Evolutionary conservation across 2,113 vertebrate species (phyloP).

Genomic region (Paratilapia polleni): DNA sequence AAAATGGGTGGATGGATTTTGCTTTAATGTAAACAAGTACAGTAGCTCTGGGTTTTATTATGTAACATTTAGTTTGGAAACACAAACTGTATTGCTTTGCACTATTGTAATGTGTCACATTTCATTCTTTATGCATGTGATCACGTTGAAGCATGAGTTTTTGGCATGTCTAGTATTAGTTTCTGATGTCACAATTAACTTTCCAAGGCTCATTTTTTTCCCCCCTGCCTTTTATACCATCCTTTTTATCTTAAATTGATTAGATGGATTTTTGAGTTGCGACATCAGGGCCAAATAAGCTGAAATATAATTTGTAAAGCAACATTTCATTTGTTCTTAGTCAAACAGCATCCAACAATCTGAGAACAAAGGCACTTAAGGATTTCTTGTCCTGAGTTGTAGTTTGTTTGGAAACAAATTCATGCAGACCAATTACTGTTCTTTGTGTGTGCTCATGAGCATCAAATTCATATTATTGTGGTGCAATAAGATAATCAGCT

Average conservation of each 20-base stretch:
- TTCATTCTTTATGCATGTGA: not conserved
- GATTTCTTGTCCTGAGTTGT: not conserved
- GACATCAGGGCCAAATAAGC: not conserved
- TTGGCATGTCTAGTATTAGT: not conserved
- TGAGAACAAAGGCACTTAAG: not conserved
- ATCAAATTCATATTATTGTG: constrained; percentile 6
- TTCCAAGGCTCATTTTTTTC: not conserved
- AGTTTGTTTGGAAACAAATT: constrained; percentile 18
- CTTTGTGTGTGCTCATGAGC: constrained; percentile 17
- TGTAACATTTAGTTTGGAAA: not conserved
- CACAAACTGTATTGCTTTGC: not conserved
- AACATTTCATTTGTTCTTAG: not conserved
- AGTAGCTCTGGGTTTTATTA: not conserved
- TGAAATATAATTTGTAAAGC: not conserved
- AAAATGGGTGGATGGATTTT: not conserved
- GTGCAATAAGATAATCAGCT: constrained; percentile 29
- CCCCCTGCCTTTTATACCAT: no score
- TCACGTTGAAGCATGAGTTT: not conserved
- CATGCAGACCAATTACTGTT: not conserved
- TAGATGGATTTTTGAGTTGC: not conserved
- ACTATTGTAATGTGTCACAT: not conserved
- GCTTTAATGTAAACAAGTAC: not conserved
- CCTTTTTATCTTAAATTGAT: not conserved
- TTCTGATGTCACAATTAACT: not conserved
- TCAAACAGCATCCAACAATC: not conserved